phyloP scores from a whole-genome alignment of 1,140 invertebrate genomes.

The Plutomurus gul region DNA sequence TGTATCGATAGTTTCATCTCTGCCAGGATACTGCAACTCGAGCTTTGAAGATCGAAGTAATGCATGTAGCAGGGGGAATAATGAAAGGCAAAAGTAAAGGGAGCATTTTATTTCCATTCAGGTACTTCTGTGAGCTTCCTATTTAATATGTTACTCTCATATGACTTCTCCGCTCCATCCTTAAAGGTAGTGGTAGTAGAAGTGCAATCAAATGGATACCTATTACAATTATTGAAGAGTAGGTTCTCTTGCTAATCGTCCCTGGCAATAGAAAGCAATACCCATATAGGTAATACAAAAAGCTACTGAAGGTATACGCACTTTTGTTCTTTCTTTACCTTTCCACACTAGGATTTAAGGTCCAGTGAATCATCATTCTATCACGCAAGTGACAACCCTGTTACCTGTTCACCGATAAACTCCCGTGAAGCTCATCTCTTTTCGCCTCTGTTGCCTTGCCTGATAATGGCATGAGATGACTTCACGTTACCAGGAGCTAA shows the following conservation, averaged over 20 bases:
- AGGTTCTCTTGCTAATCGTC: too few species aligned
- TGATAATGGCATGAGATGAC: background rate
- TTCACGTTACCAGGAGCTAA: background rate
- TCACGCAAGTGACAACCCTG: conserved; percentile 8
- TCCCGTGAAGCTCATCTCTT: background rate
- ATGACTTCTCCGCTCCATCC: too few species aligned
- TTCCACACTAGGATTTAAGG: background rate
- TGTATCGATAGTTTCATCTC: conserved; percentile 6
- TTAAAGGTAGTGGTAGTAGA: too few species aligned
- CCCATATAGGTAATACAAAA: too few species aligned
- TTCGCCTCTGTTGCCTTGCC: background rate
- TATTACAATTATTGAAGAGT: too few species aligned
- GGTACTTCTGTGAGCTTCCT: too few species aligned
- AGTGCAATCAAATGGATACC: too few species aligned
- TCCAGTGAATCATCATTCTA: background rate
- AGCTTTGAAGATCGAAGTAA: background rate
- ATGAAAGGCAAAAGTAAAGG: background rate
- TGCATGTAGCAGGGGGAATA: background rate
- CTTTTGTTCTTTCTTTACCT: too few species aligned
- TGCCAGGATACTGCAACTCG: background rate
- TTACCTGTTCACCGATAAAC: conserved; percentile 13
- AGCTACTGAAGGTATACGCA: too few species aligned
- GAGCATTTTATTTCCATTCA: background rate
- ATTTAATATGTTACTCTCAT: too few species aligned
- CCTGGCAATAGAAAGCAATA: too few species aligned